Conservation (phyloP, 2,113 vertebrate species). For the Apus apus region DNA sequence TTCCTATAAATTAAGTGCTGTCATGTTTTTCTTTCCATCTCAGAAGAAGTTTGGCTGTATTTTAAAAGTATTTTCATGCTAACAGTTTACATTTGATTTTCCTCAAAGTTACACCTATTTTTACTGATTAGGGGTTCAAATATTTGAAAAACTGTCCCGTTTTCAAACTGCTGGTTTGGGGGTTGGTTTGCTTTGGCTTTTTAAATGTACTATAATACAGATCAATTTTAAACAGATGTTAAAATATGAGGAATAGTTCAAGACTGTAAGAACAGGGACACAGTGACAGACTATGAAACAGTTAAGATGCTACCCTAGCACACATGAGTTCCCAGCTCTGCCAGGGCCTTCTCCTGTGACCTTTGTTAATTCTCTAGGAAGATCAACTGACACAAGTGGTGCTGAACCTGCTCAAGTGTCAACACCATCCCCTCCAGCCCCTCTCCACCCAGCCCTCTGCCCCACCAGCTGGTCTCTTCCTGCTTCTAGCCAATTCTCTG, state of each 20-base stretch:
- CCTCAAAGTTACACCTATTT: not conserved
- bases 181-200: not conserved
- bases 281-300: not conserved
- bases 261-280: rapidly evolving
- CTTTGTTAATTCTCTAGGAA: not conserved
- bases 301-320: not conserved
- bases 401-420: not conserved
- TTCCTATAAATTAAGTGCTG: not conserved
- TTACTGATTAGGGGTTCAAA: not conserved
- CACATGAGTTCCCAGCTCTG: not conserved
- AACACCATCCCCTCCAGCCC: not conserved
- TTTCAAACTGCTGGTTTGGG: not conserved
- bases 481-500: not conserved
- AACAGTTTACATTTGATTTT: not conserved
- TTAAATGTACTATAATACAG: not conserved
- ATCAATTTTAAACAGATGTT: not conserved
- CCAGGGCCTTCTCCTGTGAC: not conserved
- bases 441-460: not conserved
- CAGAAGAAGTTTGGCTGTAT: not conserved
- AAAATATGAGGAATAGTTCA: not conserved
- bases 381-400: not conserved
- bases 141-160: not conserved
- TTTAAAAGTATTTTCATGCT: not conserved
- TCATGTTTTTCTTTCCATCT: not conserved
- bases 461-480: not conserved